phyloP scores from a whole-genome alignment of 2,888 invertebrate species.

The Sphinx pinastri region DNA sequence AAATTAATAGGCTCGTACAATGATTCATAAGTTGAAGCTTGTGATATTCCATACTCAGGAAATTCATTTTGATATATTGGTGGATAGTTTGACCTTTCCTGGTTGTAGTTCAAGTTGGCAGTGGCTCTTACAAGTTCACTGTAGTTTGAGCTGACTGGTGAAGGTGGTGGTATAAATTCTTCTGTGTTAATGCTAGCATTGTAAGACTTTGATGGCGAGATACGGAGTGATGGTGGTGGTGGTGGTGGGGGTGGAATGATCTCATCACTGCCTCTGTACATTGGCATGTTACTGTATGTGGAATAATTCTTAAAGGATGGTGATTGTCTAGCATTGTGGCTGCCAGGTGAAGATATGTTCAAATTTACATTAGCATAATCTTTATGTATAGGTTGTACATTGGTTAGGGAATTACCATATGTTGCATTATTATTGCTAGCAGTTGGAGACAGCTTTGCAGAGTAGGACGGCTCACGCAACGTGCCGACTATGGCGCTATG shows the following conservation, averaged over 20 bases:
- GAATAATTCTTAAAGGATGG: constrained; percentile 59
- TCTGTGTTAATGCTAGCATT: constrained; percentile 79
- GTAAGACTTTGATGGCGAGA: constrained; percentile 45
- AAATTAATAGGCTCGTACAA: constrained; percentile 96
- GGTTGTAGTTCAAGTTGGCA: constrained; percentile 82
- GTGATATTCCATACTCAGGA: constrained; percentile 69
- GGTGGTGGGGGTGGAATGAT: constrained; percentile 85
- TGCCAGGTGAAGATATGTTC: constrained; percentile 46
- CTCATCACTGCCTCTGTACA: constrained; percentile 68
- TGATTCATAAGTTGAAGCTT: constrained; percentile 90
- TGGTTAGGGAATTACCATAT: constrained; percentile 55
- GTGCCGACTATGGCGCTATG: constrained; percentile 89
- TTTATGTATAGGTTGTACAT: constrained; percentile 43
- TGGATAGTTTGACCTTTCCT: constrained; percentile 85
- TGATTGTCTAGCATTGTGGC: constrained; percentile 50
- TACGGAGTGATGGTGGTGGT: constrained; percentile 72
- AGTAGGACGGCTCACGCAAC: constrained; percentile 89
- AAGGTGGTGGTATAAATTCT: constrained; percentile 91
- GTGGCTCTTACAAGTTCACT: constrained; percentile 93
- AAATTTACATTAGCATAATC: constrained; percentile 70
- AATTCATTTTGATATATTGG: constrained; percentile 87
- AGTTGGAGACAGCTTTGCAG: constrained; percentile 82
- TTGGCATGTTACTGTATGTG: constrained; percentile 85
- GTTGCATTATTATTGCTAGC: constrained; percentile 62
- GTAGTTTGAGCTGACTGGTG: constrained; percentile 95